Evolutionary conservation across 1,140 invertebrate species (phyloP).

Genomic region (Vanessa tameamea): DNA sequence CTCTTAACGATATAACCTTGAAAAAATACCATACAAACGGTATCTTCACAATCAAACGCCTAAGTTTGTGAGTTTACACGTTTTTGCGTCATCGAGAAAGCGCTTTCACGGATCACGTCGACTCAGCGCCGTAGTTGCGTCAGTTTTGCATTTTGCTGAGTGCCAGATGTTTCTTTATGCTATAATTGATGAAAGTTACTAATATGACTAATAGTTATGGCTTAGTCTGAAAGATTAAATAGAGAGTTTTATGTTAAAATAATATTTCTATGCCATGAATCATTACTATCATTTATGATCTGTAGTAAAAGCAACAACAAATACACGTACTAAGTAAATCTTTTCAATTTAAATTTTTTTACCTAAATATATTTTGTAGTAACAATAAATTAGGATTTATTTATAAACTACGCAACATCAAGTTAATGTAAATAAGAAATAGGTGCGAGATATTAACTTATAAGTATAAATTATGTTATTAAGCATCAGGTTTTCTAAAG

Average conservation of each 20-base stretch:
- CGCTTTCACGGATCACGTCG: slow-evolving; percentile 40
- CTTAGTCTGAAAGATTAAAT: background rate
- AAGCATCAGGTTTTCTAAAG: slow-evolving; percentile 3
- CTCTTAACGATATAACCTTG: background rate
- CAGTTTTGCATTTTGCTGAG: slow-evolving; percentile 24
- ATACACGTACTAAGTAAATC: no score
- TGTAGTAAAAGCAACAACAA: no score
- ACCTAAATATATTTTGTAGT: no score
- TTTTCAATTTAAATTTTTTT: no score
- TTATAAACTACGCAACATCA: background rate
- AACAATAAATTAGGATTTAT: no score
- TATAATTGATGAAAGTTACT: slow-evolving; percentile 12
- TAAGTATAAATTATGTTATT: background rate
- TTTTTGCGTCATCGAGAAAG: slow-evolving; percentile 45
- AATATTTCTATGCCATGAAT: no score
- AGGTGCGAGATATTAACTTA: background rate
- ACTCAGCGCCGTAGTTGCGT: slow-evolving; percentile 30
- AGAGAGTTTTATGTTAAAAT: background rate
- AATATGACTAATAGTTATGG: slow-evolving; percentile 2
- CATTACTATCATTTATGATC: no score
- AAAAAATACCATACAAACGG: background rate
- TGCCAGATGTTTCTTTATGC: slow-evolving; percentile 6
- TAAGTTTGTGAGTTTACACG: slow-evolving; percentile 27
- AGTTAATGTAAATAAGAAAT: background rate
- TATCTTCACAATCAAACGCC: slow-evolving; percentile 1